phyloP scores from a whole-genome alignment of 2,113 vertebrate species.

The Microcebus ravelobensis region DNA sequence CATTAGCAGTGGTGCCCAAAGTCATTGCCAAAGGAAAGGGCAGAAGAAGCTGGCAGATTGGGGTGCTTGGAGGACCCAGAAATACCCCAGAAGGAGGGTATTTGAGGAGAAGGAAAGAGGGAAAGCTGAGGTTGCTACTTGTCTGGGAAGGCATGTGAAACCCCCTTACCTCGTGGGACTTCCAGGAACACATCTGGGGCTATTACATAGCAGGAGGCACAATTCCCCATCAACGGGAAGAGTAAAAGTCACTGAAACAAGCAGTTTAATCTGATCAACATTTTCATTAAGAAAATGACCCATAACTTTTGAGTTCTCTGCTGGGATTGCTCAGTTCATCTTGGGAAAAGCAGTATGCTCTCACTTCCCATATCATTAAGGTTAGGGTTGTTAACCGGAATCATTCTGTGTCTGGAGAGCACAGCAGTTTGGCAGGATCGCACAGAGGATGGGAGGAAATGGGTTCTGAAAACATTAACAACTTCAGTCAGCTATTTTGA shows the following conservation, averaged over 20 bases:
- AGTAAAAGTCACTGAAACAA: conserved; percentile 59
- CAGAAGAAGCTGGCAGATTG: not conserved
- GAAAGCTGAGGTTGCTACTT: not conserved
- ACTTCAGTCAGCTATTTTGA: conserved; percentile 59
- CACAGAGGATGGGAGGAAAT: conserved; percentile 45
- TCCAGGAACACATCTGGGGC: not conserved
- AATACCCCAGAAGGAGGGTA: not conserved
- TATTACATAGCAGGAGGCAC: conserved; percentile 22
- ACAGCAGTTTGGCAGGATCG: conserved; percentile 41
- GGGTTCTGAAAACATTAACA: conserved; percentile 60
- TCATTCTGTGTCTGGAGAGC: conserved; percentile 36
- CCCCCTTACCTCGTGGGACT: not conserved
- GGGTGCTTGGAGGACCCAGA: not conserved
- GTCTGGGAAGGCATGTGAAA: not conserved
- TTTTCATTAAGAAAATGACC: conserved; percentile 68
- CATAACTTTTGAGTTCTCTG: conserved; percentile 58
- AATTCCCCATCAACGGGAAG: not conserved
- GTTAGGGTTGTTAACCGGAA: conserved; percentile 31
- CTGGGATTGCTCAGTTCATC: conserved; percentile 45
- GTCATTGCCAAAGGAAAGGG: not conserved
- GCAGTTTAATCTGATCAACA: conserved; percentile 52
- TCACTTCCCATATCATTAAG: conserved; percentile 51
- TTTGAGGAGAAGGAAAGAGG: conserved; percentile 1
- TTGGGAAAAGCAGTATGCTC: not conserved
- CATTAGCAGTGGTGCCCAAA: not conserved